These are phyloP conservation scores for Scolopax rusticola DNA, from an alignment of 2,797 vertebrate genomes.

Conservation along the genomic window DNA sequence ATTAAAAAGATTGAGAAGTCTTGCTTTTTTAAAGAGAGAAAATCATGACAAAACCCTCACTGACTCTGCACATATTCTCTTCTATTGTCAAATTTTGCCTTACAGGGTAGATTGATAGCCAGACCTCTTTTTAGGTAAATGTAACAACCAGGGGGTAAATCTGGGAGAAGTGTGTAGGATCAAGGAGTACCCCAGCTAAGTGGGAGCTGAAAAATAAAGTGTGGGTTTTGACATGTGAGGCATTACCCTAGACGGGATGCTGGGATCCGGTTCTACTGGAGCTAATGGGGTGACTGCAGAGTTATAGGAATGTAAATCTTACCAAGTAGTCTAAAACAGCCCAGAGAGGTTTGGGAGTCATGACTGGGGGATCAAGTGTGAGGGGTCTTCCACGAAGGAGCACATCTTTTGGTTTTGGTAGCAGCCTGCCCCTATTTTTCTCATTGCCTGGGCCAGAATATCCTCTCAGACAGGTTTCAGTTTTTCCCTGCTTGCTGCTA, in stretches of 20 bases:
- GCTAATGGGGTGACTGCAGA: neutral
- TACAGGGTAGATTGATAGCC: neutral
- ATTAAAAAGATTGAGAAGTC: neutral
- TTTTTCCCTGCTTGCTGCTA: neutral
- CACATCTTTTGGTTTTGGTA: neutral
- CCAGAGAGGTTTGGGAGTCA: neutral
- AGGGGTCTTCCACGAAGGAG: neutral
- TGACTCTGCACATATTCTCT: neutral
- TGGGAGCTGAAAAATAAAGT: neutral
- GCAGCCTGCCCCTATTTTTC: neutral
- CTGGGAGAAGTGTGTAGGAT: neutral
- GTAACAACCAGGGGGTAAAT: rapidly evolving
- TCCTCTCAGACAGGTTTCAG: neutral
- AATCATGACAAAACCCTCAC: neutral
- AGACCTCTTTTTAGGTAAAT: neutral
- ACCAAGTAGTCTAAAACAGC: neutral
- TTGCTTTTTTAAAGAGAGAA: neutral
- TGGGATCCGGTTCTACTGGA: neutral
- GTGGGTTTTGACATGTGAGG: neutral
- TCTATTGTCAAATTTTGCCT: neutral
- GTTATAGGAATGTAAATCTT: neutral
- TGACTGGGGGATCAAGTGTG: neutral
- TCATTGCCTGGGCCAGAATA: rapidly evolving
- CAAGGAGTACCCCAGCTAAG: neutral
- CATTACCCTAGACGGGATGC: rapidly evolving